Evolutionary conservation across 2,797 vertebrate species (phyloP).

Genomic region (Sciaenops ocellatus): DNA sequence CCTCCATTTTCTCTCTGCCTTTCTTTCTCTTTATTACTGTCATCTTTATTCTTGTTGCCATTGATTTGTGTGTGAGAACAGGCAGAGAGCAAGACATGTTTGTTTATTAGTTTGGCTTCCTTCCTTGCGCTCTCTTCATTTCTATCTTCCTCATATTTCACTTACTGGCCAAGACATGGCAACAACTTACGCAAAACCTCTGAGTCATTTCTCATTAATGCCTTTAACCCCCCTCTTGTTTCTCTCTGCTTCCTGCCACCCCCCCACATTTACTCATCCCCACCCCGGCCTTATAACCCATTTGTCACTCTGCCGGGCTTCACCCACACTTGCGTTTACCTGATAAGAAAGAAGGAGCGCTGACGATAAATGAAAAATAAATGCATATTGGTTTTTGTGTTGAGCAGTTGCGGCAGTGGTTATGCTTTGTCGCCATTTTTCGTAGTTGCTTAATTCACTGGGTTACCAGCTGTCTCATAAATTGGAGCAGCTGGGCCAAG

Average conservation of each 20-base stretch:
- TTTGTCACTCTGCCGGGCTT: not conserved
- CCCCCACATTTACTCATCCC: constrained; percentile 36
- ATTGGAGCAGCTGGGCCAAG: constrained; percentile 32
- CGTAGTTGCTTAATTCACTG: constrained; percentile 5
- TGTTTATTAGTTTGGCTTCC: constrained; percentile 54
- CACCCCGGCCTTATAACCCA: constrained; percentile 16
- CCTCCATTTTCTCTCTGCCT: constrained; percentile 2
- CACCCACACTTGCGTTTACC: constrained; percentile 16
- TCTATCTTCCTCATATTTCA: constrained; percentile 55
- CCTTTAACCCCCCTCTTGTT: constrained; percentile 45
- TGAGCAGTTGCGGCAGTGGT: constrained; percentile 1
- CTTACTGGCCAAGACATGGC: constrained; percentile 34
- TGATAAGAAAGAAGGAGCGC: constrained; percentile 2
- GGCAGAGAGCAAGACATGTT: constrained; percentile 21
- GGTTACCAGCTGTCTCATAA: constrained; percentile 33
- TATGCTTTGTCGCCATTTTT: constrained; percentile 26
- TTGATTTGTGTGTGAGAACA: constrained; percentile 28
- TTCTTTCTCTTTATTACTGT: constrained; percentile 15
- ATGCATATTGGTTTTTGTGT: constrained; percentile 19
- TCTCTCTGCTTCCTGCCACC: constrained; percentile 27
- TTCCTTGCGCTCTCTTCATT: constrained; percentile 31
- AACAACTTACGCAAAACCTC: constrained; percentile 29
- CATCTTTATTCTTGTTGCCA: constrained; percentile 27
- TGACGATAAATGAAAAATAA: constrained; percentile 20
- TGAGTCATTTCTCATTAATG: constrained; percentile 45